phyloP scores from a whole-genome alignment of 2,113 vertebrate species.

The Grallaria varia region DNA sequence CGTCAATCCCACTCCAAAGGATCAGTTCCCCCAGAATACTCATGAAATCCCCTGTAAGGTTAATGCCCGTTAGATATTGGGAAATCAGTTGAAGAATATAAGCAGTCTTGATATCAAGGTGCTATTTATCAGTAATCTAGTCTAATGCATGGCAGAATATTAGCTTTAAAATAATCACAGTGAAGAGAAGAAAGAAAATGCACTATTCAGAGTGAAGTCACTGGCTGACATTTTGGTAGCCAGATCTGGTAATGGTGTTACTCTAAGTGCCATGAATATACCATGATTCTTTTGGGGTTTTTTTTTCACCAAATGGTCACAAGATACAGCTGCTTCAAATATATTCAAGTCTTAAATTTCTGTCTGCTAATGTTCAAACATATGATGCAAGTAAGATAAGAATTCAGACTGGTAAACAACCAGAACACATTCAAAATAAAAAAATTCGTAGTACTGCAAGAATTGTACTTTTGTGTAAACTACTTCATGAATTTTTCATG shows the following conservation, averaged over 20 bases:
- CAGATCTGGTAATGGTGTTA: background rate
- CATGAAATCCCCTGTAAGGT: background rate
- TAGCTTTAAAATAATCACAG: background rate
- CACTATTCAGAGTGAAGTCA: background rate
- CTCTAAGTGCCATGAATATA: background rate
- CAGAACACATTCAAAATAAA: background rate
- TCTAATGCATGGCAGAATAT: background rate
- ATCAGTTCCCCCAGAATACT: background rate
- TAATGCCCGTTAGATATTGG: background rate
- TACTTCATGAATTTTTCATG: background rate
- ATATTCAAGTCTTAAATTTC: background rate
- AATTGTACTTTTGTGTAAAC: background rate
- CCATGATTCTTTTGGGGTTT: fast-evolving
- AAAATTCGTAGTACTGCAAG: background rate
- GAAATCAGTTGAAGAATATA: background rate
- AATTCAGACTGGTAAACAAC: background rate
- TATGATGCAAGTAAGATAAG: background rate
- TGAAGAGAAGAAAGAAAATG: background rate
- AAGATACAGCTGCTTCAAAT: background rate
- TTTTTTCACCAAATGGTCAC: background rate
- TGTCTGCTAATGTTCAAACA: background rate
- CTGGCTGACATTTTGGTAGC: background rate
- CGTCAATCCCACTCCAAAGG: background rate
- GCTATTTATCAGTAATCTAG: background rate
- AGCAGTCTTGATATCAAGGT: background rate